phyloP scores from a whole-genome alignment of 2,888 invertebrate species.

The Malacosoma neustria region DNA sequence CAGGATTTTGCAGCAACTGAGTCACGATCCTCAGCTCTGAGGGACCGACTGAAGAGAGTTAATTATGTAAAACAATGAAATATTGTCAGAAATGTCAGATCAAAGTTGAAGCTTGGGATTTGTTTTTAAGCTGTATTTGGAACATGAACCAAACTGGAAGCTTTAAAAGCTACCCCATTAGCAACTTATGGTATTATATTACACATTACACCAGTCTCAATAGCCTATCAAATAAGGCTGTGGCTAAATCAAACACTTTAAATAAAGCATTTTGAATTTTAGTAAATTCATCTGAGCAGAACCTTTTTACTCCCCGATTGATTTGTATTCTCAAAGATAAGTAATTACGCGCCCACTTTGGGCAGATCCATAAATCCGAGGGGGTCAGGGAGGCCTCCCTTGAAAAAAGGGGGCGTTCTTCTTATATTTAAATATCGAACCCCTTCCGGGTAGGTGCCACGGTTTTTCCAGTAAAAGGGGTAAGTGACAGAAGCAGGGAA shows the following conservation, averaged over 20 bases:
- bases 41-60: too few species aligned
- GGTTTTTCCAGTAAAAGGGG: slow-evolving; percentile 75
- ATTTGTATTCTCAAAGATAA: slow-evolving; percentile 72
- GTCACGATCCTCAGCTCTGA: too few species aligned
- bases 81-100: too few species aligned
- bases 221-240: slow-evolving; percentile 9
- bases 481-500: slow-evolving; percentile 72
- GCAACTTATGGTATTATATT: slow-evolving; percentile 2
- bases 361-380: slow-evolving; percentile 72
- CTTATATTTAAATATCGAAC: slow-evolving; percentile 76
- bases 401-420: slow-evolving; percentile 72
- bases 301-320: slow-evolving; percentile 50
- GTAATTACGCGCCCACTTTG: slow-evolving; percentile 66
- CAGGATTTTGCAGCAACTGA: too few species aligned
- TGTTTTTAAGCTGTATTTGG: too few species aligned
- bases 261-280: slow-evolving; percentile 2
- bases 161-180: too few species aligned
- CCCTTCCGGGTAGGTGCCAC: slow-evolving; percentile 75
- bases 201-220: slow-evolving; percentile 4
- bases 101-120: too few species aligned
- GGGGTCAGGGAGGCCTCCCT: slow-evolving; percentile 42
- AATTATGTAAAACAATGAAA: too few species aligned
- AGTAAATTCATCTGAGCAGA: slow-evolving; percentile 1
- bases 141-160: too few species aligned
- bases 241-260: slow-evolving; percentile 2